phyloP scores from a whole-genome alignment of 2,113 vertebrate genomes.

The Montifringilla adamsi region DNA sequence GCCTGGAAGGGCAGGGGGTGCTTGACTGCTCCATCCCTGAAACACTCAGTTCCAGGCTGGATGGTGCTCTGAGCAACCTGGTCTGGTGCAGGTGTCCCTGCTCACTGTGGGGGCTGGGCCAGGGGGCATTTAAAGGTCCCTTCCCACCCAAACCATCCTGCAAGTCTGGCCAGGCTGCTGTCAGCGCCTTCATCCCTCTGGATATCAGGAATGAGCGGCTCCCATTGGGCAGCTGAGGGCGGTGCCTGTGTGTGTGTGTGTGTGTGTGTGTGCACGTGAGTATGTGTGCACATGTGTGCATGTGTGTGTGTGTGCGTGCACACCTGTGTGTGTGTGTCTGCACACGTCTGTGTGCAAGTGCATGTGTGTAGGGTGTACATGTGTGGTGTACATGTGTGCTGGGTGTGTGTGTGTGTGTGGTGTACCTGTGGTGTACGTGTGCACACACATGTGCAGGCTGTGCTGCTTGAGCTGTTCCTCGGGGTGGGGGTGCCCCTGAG shows the following conservation, averaged over 20 bases:
- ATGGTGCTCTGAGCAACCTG: neutral
- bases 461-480: neutral
- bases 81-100: neutral
- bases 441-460: neutral
- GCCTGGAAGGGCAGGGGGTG: neutral
- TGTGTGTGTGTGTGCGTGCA: neutral
- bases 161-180: neutral
- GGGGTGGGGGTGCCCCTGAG: neutral
- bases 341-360: too few relatives aligned
- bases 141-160: neutral
- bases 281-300: too few relatives aligned
- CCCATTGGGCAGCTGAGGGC: rapidly evolving
- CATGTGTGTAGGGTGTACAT: too few relatives aligned
- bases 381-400: too few relatives aligned
- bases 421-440: neutral
- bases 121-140: neutral
- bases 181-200: neutral
- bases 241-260: too few relatives aligned
- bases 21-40: neutral
- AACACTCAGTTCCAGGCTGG: neutral
- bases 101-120: rapidly evolving
- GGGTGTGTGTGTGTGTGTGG: too few relatives aligned
- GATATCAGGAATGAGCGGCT: rapidly evolving
- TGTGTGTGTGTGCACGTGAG: neutral
- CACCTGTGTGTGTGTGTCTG: too few relatives aligned